Evolutionary conservation across 2,888 invertebrate species (phyloP).

Genomic region (Linnaemya vulpina): DNA sequence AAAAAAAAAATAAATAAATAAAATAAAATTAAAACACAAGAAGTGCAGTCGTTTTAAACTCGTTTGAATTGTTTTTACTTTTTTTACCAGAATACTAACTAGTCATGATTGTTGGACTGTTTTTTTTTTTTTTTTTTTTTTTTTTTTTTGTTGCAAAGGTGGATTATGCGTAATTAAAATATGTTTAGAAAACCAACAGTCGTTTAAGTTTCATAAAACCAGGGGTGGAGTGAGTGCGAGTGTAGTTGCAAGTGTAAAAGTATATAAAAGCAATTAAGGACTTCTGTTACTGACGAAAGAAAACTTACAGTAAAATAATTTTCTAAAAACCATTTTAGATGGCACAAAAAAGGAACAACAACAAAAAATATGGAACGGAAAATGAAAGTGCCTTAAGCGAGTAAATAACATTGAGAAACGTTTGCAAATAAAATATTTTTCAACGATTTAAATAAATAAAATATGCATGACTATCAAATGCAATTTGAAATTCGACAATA

Average conservation of each 20-base stretch:
- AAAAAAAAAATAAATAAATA: not conserved
- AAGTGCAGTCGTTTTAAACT: conserved; percentile 61
- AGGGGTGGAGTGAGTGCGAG: not conserved
- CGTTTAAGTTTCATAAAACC: conserved; percentile 43
- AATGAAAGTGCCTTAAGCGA: conserved; percentile 47
- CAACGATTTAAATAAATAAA: too few species aligned
- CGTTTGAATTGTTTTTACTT: conserved; percentile 31
- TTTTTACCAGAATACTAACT: conserved; percentile 61
- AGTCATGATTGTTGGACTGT: conserved; percentile 68
- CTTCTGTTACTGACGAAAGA: conserved; percentile 42
- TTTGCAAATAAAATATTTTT: not conserved
- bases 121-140: too few species aligned
- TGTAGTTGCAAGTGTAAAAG: conserved; percentile 25
- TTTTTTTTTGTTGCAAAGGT: conserved; percentile 29
- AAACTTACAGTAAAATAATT: conserved; percentile 42
- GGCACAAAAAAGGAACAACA: conserved; percentile 1
- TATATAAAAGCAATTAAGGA: conserved; percentile 65
- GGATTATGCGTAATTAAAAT: conserved; percentile 66
- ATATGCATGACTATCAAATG: too few species aligned
- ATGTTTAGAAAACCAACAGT: conserved; percentile 41
- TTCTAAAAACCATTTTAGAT: conserved; percentile 36
- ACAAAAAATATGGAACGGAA: conserved; percentile 44
- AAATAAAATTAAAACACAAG: too few species aligned
- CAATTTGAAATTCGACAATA: too few species aligned
- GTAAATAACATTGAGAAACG: conserved; percentile 50